Base-by-base conservation (phyloP, 2,888 invertebrate genomes). In the Synergus gifuensis region DNA sequence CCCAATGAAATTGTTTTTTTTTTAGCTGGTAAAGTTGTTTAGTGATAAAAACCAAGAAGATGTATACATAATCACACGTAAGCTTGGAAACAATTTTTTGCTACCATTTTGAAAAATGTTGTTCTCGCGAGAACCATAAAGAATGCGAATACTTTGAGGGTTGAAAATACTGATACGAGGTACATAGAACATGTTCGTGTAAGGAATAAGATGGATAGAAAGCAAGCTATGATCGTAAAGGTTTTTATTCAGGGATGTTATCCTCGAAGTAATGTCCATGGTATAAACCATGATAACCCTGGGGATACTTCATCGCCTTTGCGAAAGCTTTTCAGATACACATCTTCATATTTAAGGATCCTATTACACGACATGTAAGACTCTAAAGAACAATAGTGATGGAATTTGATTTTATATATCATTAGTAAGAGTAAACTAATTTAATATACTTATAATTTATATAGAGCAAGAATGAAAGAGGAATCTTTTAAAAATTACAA, bases 81-180 rank as follows among this genome's bases (percentile, higher is more conserved):
- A 66, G 42, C 42, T 42, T 18, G 44, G 42, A 66, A 66, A 44
- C 42, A 44, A 66, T 44, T 66, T 66, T 66, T 66, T 18, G 42
- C 42, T 16, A 42, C 9, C 42, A 66, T 66, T 66, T 66, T 66
- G 66, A 42, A 18, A 66, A 16, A 18, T 66, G 42, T 44, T 44
- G 66, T 66, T 66, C 66, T 66, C 66, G n/a, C 42, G 66, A 66
- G 66, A 66, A 66, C 44, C 66, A 66, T 66, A 66, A 66, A 66
- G 44, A 42, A 44, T 42, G 42, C 16, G 66, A 66, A 66, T 44
- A 66, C 44, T 66, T 66, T 66, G 66, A 66, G 66, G 66, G 42
- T 66, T 66, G n/a, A 18, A 42, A 66, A 66, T 66, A 44, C 42
- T 66, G 66, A 66, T 66, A 66, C 40, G 18, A 44, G 42, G n/a